Conservation (phyloP, 2,113 vertebrate genomes). For the Heptranchias perlo region DNA sequence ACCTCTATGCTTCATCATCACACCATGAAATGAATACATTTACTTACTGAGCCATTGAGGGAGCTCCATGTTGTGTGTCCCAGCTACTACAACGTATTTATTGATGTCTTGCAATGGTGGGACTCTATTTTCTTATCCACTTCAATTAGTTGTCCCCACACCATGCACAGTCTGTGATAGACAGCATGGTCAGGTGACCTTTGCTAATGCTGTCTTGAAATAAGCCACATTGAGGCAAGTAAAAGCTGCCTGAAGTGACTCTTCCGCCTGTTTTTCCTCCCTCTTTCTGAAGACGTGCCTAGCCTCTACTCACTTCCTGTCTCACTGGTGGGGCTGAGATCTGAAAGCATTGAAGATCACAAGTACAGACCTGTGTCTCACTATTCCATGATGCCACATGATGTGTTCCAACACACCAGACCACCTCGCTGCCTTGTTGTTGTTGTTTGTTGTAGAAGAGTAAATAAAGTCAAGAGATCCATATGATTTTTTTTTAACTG, state of each 20-base stretch:
- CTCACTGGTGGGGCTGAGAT: neutral
- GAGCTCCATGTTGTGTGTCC: neutral
- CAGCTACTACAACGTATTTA: neutral
- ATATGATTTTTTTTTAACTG: neutral
- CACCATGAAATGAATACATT: neutral
- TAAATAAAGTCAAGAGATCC: neutral
- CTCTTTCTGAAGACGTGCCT: neutral
- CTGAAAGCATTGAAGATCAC: neutral
- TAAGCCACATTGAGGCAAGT: neutral
- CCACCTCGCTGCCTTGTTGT: neutral
- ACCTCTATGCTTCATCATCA: neutral
- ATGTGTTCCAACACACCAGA: neutral
- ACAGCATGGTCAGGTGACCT: neutral
- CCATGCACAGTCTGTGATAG: neutral
- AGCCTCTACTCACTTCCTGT: neutral
- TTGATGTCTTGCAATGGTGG: neutral
- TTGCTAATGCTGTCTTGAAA: neutral
- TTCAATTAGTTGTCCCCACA: neutral
- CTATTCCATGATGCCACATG: neutral
- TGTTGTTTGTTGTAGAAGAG: neutral
- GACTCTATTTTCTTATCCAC: neutral
- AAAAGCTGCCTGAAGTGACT: neutral
- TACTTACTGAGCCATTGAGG: neutral
- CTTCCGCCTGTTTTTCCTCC: neutral
- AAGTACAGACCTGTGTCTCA: neutral